Percentiles rank a stretch among this genome's conserved stretches.
Evolutionary conservation across 1,140 invertebrate genomes (phyloP).

Genomic region (Laupala kohalensis): DNA sequence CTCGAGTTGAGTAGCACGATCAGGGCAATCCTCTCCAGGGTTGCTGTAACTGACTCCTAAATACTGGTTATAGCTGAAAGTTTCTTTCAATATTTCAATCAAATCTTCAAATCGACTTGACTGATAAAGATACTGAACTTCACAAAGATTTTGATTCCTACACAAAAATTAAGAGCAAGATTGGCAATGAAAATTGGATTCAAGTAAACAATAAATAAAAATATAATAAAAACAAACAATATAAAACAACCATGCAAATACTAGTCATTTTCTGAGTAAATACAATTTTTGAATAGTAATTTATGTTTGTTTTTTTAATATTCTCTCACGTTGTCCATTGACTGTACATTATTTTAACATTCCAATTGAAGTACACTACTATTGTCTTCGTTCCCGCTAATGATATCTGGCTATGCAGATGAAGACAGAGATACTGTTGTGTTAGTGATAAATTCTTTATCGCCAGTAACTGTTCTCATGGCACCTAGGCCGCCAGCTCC

Average conservation of each 20-base stretch:
- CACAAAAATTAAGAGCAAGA: not conserved
- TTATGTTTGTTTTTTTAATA: not conserved
- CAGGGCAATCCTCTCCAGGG: slow-evolving; percentile 11
- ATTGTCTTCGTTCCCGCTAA: too few species aligned
- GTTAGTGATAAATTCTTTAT: too few species aligned
- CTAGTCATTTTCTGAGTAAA: not conserved
- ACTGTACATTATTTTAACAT: too few species aligned
- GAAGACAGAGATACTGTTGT: too few species aligned
- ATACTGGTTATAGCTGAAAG: slow-evolving; percentile 35
- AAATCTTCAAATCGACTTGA: slow-evolving; percentile 48
- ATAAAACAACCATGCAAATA: not conserved
- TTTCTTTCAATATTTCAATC: slow-evolving; percentile 45
- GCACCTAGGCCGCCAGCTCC: too few species aligned
- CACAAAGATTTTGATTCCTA: slow-evolving; percentile 35
- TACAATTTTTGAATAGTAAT: not conserved
- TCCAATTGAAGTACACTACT: too few species aligned
- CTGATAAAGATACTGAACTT: slow-evolving; percentile 43
- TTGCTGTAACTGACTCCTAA: slow-evolving; percentile 12
- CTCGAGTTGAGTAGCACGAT: slow-evolving; percentile 39
- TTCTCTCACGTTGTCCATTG: too few species aligned
- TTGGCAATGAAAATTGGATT: not conserved
- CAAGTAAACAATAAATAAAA: not conserved
- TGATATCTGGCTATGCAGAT: too few species aligned
- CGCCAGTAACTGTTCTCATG: too few species aligned
- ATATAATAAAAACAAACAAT: not conserved